Evolutionary conservation across 2,888 invertebrate genomes (phyloP), one percentile per base, ranked within the genome.

Genomic region (Aradus depressus): DNA sequence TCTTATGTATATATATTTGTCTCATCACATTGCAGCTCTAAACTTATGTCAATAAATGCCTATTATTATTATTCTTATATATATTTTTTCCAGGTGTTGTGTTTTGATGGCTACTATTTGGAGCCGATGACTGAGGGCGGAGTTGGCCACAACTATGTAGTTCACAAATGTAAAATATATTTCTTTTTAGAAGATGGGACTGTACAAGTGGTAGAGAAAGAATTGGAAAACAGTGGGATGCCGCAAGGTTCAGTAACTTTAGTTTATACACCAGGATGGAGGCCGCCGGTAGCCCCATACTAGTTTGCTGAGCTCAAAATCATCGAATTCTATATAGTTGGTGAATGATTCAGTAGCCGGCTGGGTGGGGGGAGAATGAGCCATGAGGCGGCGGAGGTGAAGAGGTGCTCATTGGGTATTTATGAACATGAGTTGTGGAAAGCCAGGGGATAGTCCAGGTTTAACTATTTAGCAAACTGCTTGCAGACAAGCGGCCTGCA

Each of bases 171-270:
- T 3, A 83, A 83, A 59, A 84, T 93, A 50, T 83, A 79, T 59
- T 92, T 85, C 64, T 92, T 81, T 62, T 72, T 93, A 37, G 92
- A 93, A 70, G 92, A 95, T 68, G 91, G 89, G 14, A 90, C 92
- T 1, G 81, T 93, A 59, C 88, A 90, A 70, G 83, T 93, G 3
- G 67, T 75, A 48, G 92, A 93, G 65, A 89, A 89, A 0, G 75
- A 77, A 62, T 76, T 83, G 6, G 77, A 79, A 47, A 92, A 92
- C 64, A 87, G 89, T 61, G 91, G 91, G 3, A 75, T 88, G 59
- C 77, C 81, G 28, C 91, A 91, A 76, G 91, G 91, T 80, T 35
- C 5, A 3, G 28, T n/a, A n/a, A n/a, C n/a, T n/a, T n/a, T n/a
- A n/a, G n/a, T n/a, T n/a, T n/a, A n/a, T n/a, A n/a, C n/a, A n/a